phyloP scores from a whole-genome alignment of 2,113 vertebrate genomes.

The Tragelaphus imberbis region DNA sequence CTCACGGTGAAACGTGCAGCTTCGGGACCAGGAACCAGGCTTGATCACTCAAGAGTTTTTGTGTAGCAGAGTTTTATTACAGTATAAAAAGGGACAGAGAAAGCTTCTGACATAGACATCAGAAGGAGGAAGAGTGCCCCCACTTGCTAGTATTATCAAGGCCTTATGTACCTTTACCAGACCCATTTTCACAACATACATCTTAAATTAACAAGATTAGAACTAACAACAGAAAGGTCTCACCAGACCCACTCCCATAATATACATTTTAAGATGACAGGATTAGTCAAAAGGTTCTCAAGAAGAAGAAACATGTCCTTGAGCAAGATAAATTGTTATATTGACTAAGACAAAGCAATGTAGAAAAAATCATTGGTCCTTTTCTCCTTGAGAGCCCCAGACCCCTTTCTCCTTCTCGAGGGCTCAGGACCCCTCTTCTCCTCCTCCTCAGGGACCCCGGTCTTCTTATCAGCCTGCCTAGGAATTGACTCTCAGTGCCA shows the following conservation, averaged over 20 bases:
- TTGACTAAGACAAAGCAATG: not conserved
- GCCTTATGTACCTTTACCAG: not conserved
- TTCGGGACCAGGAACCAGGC: not conserved
- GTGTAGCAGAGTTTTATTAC: not conserved
- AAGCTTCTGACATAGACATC: not conserved
- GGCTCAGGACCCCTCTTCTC: not conserved
- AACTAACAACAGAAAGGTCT: not conserved
- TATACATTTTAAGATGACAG: not conserved
- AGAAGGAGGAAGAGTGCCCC: not conserved
- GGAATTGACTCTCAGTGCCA: not conserved
- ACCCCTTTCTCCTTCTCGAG: not conserved
- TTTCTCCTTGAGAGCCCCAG: not conserved
- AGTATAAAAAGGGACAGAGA: not conserved
- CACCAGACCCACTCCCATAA: not conserved
- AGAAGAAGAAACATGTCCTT: not conserved
- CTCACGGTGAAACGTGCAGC: not conserved
- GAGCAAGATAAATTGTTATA: not conserved
- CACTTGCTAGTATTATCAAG: not conserved
- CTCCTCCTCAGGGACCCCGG: not conserved
- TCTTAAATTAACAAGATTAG: not conserved
- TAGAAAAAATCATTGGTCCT: not conserved
- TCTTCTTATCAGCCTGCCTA: not conserved
- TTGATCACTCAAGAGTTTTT: not conserved
- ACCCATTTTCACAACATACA: not conserved
- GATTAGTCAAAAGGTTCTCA: not conserved